phyloP scores from a whole-genome alignment of 2,888 invertebrate species.

The Drosophila basisetae region DNA sequence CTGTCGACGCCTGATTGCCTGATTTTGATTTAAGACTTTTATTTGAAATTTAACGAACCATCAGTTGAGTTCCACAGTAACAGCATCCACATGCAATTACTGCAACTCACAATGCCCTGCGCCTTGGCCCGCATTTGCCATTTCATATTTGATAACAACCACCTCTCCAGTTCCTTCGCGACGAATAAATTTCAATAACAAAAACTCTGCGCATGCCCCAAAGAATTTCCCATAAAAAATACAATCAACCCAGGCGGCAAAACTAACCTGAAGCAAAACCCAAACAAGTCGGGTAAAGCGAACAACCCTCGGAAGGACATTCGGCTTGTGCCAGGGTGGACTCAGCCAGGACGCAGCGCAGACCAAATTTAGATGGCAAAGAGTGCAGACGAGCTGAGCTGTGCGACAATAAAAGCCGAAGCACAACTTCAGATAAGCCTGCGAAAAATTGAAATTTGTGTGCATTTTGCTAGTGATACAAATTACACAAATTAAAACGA shows the following conservation, averaged over 20 bases:
- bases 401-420: constrained; percentile 31
- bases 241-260: constrained; percentile 36
- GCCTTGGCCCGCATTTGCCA: constrained; percentile 19
- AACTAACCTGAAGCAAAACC: constrained; percentile 62
- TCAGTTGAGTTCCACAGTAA: constrained; percentile 8
- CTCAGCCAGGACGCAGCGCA: constrained; percentile 34
- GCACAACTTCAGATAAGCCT: constrained; percentile 31
- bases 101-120: not conserved
- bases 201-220: constrained; percentile 73
- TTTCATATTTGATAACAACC: constrained; percentile 18
- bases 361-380: constrained; percentile 51
- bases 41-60: constrained; percentile 9
- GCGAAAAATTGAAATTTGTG: constrained; percentile 2
- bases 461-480: not conserved
- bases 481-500: not conserved
- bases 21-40: not conserved
- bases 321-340: constrained; percentile 59
- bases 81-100: constrained; percentile 14
- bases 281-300: constrained; percentile 48
- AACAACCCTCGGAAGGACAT: constrained; percentile 74
- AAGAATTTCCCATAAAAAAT: constrained; percentile 59
- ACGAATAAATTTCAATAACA: constrained; percentile 64
- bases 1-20: not conserved
- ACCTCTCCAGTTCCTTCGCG: constrained; percentile 7
- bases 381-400: constrained; percentile 48